Base-by-base conservation (phyloP, 1,140 invertebrate species). In the Patella vulgata region DNA sequence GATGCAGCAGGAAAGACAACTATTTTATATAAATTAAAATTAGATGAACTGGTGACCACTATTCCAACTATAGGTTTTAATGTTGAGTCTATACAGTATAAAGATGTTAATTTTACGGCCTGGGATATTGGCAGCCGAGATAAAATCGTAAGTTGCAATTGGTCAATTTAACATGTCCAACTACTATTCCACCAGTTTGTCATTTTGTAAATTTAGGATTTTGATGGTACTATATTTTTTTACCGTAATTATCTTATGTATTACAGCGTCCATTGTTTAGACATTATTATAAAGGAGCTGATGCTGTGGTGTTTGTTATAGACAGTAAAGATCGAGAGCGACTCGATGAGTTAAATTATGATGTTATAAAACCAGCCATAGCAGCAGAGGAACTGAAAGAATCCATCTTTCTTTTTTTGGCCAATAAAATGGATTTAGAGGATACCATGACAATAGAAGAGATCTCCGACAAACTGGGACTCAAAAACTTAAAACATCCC, bases 1-100 rank as follows among this genome's bases (percentile, higher is more conserved):
- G 96, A 98, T 87, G 95, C 95, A 55, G 96, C 96, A 74, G 96
- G 96, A 75, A 99, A 99, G 89, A 98, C 96, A 6, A 99, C 96
- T 56, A 98, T 98, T 84, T 87, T 99, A 54, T 98, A 98, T 83
- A 97, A 97, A 87, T 86, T 98, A 56, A 98, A 98, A 84, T 87
- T 98, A 47, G 96, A 96, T 56, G 96, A 98, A 88, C 95, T 98
- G 76, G 95, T 98, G 5, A 98, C 95, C 19, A 98, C 96, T 12
- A 98, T 98, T 85, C 96, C 96, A 33, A 98, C 96, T 2, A 12
- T 59, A 78, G 76, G 77, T 46, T 79, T 79, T 43, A 79, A 79
- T 57, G 74, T 79, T 17, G 77, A 79, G 43, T 71, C 67, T 30
- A 72, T 79, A 19, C 66, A 73, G 36, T 71, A 77, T 64, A 73